Evolutionary conservation across 30 jellyfish, hydroid and myxozoan genomes (phyloP).

Genomic region (Aurelia sp.): DNA sequence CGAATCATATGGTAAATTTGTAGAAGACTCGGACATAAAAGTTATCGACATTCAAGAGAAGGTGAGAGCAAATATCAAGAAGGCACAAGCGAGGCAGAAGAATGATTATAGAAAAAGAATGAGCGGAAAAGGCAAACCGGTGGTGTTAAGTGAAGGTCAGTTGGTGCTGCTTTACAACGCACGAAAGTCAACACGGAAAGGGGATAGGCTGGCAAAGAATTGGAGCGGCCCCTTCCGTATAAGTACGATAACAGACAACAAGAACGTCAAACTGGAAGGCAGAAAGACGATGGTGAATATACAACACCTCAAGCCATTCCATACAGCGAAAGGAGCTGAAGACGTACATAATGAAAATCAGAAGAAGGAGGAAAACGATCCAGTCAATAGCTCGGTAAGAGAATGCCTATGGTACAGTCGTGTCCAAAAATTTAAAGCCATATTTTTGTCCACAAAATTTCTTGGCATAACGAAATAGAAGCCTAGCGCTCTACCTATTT

Average conservation of each 20-base stretch:
- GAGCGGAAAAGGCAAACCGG: neutral
- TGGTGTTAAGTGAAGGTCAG: neutral
- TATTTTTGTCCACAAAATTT: no score
- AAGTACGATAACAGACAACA: neutral
- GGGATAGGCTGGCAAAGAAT: neutral
- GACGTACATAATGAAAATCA: no score
- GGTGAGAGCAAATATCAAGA: constrained; percentile 14
- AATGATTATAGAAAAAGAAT: neutral
- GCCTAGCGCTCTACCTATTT: no score
- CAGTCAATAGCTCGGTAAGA: no score
- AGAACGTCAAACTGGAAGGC: constrained; percentile 6
- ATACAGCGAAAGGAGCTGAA: no score
- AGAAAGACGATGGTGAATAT: constrained; percentile 7
- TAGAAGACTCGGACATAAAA: neutral
- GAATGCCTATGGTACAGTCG: no score
- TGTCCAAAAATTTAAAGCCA: no score
- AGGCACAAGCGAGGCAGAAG: constrained; percentile 7
- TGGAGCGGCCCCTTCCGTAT: neutral
- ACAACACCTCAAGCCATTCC: constrained; percentile 17
- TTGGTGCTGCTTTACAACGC: constrained; percentile 7
- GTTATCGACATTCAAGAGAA: neutral
- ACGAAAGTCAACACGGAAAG: no score
- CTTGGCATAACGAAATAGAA: no score
- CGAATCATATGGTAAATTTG: neutral
- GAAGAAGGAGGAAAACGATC: no score